Evolutionary conservation across 2,113 vertebrate species (phyloP).

Genomic region (Nesogale talazaci): DNA sequence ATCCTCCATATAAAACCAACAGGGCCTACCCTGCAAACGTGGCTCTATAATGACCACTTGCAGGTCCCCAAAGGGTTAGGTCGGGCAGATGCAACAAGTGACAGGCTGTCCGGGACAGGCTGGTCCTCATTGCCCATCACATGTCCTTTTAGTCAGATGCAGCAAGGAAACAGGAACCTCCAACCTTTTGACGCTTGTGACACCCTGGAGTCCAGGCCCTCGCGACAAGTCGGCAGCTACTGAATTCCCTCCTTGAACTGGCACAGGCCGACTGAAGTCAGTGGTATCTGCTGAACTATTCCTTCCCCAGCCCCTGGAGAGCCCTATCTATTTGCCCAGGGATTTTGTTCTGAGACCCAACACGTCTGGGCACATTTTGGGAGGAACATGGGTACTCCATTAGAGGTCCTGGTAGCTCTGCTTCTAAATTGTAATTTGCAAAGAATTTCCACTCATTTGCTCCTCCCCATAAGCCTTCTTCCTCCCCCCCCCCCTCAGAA

Average conservation of each 20-base stretch:
- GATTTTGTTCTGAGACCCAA: background rate
- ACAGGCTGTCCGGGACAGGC: background rate
- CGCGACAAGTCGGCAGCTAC: background rate
- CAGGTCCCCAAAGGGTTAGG: background rate
- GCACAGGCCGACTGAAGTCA: background rate
- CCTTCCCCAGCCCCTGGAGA: background rate
- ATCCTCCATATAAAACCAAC: background rate
- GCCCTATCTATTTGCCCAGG: background rate
- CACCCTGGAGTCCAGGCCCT: background rate
- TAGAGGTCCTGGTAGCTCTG: background rate
- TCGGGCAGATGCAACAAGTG: background rate
- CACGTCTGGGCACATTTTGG: background rate
- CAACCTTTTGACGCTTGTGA: background rate
- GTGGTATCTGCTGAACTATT: background rate
- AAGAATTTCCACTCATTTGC: background rate
- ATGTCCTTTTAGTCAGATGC: background rate
- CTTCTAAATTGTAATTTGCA: slow-evolving; percentile 33
- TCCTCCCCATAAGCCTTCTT: background rate
- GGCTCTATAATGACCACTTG: background rate
- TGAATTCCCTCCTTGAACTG: background rate
- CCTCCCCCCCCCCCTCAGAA: background rate
- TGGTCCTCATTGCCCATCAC: background rate
- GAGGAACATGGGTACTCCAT: slow-evolving; percentile 4
- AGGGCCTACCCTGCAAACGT: background rate
- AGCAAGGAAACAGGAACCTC: background rate